A percentile compares a stretch with the other conserved stretches of the same genome.
Conservation (phyloP, 2,797 vertebrate species). For the Pteronotus mesoamericanus region DNA sequence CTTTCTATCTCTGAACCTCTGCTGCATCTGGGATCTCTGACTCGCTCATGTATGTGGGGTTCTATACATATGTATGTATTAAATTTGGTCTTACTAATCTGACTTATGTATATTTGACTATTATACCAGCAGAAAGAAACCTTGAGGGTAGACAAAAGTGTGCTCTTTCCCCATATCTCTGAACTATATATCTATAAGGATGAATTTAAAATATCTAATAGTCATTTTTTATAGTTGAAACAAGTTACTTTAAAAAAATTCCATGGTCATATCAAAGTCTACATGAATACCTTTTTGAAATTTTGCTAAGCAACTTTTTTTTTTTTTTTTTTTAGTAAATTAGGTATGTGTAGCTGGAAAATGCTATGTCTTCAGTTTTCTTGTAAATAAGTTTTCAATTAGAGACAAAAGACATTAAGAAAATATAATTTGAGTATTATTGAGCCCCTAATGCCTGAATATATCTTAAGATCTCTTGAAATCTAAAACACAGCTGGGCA, state of each 20-base stretch:
- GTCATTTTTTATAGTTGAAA: background rate
- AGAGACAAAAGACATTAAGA: background rate
- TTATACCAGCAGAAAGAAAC: background rate
- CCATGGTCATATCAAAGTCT: background rate
- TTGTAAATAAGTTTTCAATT: slow-evolving; percentile 36
- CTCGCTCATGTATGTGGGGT: background rate
- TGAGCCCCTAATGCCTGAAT: background rate
- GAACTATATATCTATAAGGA: background rate
- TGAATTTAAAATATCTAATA: background rate
- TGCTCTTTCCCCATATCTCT: background rate
- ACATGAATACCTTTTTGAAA: background rate
- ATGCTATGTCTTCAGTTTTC: slow-evolving; percentile 16
- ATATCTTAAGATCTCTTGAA: slow-evolving; percentile 40
- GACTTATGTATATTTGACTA: background rate
- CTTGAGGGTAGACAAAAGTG: background rate
- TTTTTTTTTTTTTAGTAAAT: slow-evolving; percentile 10
- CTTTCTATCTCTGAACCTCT: background rate
- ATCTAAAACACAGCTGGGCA: slow-evolving; percentile 53
- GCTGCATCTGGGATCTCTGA: background rate
- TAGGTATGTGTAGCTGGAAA: background rate
- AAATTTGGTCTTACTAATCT: background rate
- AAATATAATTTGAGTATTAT: slow-evolving; percentile 34
- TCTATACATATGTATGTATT: background rate
- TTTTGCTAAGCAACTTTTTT: slow-evolving; percentile 18
- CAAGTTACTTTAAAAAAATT: background rate